These are phyloP conservation scores for Hylia prasina DNA, from an alignment of 2,113 vertebrate species.

Conservation along the genomic window DNA sequence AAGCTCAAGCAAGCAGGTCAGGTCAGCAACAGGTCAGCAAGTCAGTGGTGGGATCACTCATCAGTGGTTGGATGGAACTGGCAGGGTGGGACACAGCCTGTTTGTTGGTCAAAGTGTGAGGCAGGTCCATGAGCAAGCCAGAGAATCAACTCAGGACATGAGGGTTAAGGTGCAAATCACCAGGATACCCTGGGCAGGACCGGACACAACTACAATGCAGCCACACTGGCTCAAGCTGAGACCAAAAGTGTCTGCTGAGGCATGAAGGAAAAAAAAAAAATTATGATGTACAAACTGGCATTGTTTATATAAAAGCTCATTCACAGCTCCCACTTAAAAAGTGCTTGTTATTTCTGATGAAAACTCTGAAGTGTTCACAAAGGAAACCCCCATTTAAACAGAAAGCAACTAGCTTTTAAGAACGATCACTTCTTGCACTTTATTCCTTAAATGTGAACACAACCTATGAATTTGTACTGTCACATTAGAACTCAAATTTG, in stretches of 20 bases:
- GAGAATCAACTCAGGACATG: neutral
- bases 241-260: neutral
- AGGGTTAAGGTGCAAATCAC: neutral
- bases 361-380: neutral
- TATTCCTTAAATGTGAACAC: neutral
- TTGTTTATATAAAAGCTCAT: neutral
- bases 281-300: neutral
- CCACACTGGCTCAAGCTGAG: neutral
- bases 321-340: neutral
- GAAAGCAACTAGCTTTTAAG: neutral
- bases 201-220: rapidly evolving
- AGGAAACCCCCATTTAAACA: neutral
- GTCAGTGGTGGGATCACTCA: neutral
- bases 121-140: neutral
- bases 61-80: neutral
- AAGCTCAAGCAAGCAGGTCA: neutral
- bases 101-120: neutral
- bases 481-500: neutral
- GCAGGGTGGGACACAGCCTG: neutral
- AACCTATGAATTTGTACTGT: neutral
- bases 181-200: neutral
- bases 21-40: neutral
- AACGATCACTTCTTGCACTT: neutral
- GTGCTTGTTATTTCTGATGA: neutral
- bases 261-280: neutral